Conservation (phyloP, 2,113 vertebrate genomes). For the Engystomops pustulosus region DNA sequence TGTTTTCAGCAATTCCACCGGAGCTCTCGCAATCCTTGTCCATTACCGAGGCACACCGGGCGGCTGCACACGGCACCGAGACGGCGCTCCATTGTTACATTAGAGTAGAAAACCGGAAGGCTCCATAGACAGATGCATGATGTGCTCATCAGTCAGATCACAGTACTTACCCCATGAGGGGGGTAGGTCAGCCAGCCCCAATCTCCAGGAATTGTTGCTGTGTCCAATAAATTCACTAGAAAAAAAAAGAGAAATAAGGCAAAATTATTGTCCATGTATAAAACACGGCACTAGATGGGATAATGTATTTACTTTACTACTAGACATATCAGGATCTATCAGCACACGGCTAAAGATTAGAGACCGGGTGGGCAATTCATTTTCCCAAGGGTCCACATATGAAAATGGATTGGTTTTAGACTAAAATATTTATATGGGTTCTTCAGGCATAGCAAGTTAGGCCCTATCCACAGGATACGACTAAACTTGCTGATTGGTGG, state of each 20-base stretch:
- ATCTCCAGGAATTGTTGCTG: conserved; percentile 86
- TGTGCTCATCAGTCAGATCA: not conserved
- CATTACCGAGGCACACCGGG: not conserved
- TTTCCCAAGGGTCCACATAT: no score
- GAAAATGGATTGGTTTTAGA: no score
- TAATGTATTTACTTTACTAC: not conserved
- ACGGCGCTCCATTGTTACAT: not conserved
- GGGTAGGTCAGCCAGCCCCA: conserved; percentile 97
- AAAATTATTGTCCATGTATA: not conserved
- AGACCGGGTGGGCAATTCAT: no score
- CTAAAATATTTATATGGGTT: no score
- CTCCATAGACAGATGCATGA: not conserved
- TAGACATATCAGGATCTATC: not conserved
- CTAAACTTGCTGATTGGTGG: no score
- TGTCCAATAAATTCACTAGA: conserved; percentile 94
- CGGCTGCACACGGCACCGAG: not conserved
- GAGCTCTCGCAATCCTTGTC: not conserved
- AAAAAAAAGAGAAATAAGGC: conserved; percentile 67
- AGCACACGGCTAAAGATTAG: no score
- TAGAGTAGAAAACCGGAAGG: not conserved
- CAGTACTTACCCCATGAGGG: conserved; percentile 87
- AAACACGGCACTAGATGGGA: not conserved
- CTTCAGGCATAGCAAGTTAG: no score
- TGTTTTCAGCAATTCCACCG: not conserved
- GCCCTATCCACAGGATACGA: no score